phyloP scores from a whole-genome alignment of 2,797 vertebrate species.

The Coilia nasus region DNA sequence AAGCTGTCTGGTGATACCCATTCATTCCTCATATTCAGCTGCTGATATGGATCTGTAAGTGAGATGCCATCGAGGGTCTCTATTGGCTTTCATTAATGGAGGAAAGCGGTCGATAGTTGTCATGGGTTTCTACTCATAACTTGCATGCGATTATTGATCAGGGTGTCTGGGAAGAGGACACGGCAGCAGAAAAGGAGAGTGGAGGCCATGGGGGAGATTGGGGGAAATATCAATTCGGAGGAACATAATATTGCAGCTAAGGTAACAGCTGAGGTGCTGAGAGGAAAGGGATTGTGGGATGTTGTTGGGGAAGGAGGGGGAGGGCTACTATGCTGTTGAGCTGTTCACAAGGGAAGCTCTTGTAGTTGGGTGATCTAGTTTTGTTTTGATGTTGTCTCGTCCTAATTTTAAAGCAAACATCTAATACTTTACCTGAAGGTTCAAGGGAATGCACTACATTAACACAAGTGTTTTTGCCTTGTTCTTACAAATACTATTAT shows the following conservation, averaged over 20 bases:
- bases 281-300: neutral
- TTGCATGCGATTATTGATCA: conserved; percentile 4
- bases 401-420: too few relatives aligned
- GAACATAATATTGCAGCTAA: neutral
- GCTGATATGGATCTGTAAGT: conserved; percentile 9
- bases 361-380: too few relatives aligned
- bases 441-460: too few relatives aligned
- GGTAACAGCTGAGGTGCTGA: neutral
- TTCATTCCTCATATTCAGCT: neutral
- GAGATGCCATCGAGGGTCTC: conserved; percentile 5
- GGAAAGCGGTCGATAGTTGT: conserved; percentile 1
- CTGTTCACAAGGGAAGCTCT: too few relatives aligned
- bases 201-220: neutral
- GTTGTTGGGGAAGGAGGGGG: neutral
- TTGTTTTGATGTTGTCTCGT: too few relatives aligned
- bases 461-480: too few relatives aligned
- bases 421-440: too few relatives aligned
- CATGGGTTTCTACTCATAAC: conserved; percentile 12
- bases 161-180: neutral
- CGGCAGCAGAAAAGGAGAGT: neutral
- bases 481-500: too few relatives aligned
- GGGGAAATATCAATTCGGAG: neutral
- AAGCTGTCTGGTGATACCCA: neutral
- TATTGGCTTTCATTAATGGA: conserved; percentile 22
- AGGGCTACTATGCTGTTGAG: neutral